phyloP scores from a whole-genome alignment of 2,888 invertebrate genomes.

The Amphipyra tragopoginis region DNA sequence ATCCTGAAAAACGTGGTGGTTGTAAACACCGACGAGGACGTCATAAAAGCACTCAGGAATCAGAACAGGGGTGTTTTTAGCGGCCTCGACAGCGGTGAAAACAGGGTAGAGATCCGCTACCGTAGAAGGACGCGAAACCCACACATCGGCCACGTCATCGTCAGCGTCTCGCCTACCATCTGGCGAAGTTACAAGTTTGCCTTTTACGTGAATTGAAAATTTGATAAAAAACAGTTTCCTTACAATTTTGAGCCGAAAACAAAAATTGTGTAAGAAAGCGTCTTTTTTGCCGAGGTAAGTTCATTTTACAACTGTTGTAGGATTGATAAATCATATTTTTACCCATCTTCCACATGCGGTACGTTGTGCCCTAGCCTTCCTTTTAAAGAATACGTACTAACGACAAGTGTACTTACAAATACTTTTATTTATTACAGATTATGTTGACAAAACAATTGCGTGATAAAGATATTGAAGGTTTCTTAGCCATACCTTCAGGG shows the following conservation, averaged over 20 bases:
- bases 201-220: background rate
- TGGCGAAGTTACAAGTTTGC: no score
- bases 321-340: background rate
- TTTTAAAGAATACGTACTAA: constrained; percentile 4
- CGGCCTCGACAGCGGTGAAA: no score
- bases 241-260: constrained; percentile 1
- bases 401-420: constrained; percentile 19
- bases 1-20: no score
- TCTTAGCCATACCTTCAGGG: no score
- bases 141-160: no score
- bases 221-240: background rate
- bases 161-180: no score
- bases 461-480: background rate
- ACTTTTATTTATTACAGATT: background rate
- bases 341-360: background rate
- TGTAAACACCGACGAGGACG: no score
- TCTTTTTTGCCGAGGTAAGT: constrained; percentile 1
- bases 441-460: background rate
- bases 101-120: no score
- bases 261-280: background rate
- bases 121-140: no score
- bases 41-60: no score
- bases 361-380: constrained; percentile 6
- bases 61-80: no score
- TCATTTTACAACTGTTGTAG: background rate